Conservation (phyloP, 2,797 vertebrate genomes). For the Thalassophryne amazonica region DNA sequence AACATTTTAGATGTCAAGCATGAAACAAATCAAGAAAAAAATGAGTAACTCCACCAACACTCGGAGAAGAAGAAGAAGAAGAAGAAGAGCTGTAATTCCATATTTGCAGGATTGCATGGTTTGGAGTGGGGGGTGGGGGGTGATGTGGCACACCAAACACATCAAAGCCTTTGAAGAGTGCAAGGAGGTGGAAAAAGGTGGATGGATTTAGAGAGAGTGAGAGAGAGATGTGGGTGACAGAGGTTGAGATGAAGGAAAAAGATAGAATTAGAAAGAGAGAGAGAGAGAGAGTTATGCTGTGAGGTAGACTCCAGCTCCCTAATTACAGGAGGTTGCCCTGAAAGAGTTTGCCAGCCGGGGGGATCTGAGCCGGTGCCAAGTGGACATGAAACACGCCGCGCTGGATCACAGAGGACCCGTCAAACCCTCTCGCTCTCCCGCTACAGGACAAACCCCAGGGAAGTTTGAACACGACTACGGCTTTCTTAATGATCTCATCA, state of each 20-base stretch:
- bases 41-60: no score
- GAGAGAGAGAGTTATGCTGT: conserved; percentile 52
- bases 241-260: conserved; percentile 17
- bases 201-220: conserved; percentile 2
- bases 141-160: conserved; percentile 48
- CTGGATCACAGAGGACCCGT: conserved; percentile 76
- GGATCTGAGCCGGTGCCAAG: conserved; percentile 79
- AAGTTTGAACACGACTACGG: conserved; percentile 46
- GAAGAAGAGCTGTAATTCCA: background rate
- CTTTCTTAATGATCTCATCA: conserved; percentile 41
- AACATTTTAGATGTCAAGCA: background rate
- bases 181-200: background rate
- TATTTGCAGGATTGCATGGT: conserved; percentile 1
- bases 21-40: no score
- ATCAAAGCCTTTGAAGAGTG: conserved; percentile 32
- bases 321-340: conserved; percentile 82
- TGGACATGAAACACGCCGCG: conserved; percentile 81
- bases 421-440: conserved; percentile 71
- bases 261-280: conserved; percentile 1
- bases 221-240: conserved; percentile 29
- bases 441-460: conserved; percentile 65
- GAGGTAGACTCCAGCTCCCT: conserved; percentile 77
- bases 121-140: conserved; percentile 19
- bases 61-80: background rate
- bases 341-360: conserved; percentile 80